Base-by-base conservation (phyloP, 2,888 invertebrate species). In the Thysanoteuthis rhombus region DNA sequence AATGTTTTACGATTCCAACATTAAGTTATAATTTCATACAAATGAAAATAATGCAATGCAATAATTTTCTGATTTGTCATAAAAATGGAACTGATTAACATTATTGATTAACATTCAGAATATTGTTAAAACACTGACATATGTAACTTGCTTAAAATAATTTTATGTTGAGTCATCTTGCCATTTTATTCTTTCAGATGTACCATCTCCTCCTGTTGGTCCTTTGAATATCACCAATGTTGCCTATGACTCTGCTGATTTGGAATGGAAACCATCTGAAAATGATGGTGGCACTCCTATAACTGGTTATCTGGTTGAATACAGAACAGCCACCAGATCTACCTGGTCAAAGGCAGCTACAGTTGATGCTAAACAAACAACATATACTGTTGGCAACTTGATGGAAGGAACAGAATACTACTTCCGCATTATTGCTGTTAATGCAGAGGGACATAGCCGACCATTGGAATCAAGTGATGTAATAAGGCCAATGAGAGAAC, bases 371-470 rank as follows among this genome's bases (percentile, higher is more conserved):
- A 58, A 52, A 39, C 98, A 98, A 42, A 97, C 97, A 25, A 98
- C 98, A 8, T 97, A 98, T 94, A 98, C 98, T 92, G 98, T 92
- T 47, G 90, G 38, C 75, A 95, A 95, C 92, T 97, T 99, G 32
- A 98, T 98, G 47, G 99, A 99, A 97, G 99, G 99, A 94, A 98
- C 99, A 97, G 98, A 98, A 0, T 99, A 99, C 96, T 98, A 98
- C 96, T 99, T 99, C 98, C 98, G 98, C 32, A 98, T 99, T 0
- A 97, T 98, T 93, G 98, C 98, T 32, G 98, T 98, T 36, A 99
- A 98, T 97, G 98, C 98, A 95, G 99, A 99, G 1, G 99, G 99
- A 3, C 98, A 98, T 0, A 98, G 99, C 75, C 98, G 98, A 95
- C 98, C 99, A 0, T 99, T 99, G 93, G 98, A 95, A 36, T 92